Base-by-base conservation (phyloP, 2,888 invertebrate genomes). In the Noctua janthe region DNA sequence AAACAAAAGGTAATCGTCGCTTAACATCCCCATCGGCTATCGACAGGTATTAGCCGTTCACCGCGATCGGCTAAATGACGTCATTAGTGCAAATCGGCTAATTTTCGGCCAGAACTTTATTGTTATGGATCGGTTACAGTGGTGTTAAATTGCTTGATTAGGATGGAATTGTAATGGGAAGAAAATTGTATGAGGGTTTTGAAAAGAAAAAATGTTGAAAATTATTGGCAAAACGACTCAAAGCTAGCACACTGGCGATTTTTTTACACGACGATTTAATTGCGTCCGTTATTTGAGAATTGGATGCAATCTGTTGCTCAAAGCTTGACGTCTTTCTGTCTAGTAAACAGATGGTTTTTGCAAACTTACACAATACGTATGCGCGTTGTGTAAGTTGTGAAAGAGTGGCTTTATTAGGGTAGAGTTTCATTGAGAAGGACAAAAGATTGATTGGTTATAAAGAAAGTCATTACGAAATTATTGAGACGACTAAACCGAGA, bases 81-180 rank as follows among this genome's bases (percentile, higher is more conserved):
- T 90, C 89, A 85, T 89, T 89, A 85, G 78, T 51, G 66, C 79
- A 83, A 90, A 89, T 90, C 78, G 81, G 80, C 89, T 88, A 89
- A 89, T 89, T 89, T 83, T 78, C 59, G 43, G 39, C 29, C 76
- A 76, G 72, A 86, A 87, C 64, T 85, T 66, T 90, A 89, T 85
- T 88, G 89, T 83, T 76, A 84, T 81, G 66, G 77, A 54, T 78
- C 39, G 54, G 74, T 73, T 67, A 81, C 74, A 81, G 72, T 72
- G 74, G 71, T 76, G 72, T 78, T 49, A 80, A 83, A 85, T 83
- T 80, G 81, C 78, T 82, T 74, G 73, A 86, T 89, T 84, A 82
- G 76, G 39, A 29, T 4, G 13, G 39, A 79, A 78, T 74, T 73
- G 17, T 29, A 54, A 43, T 39, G 13, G 15, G 5, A 49, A 20